These are phyloP conservation scores for Aptenodytes patagonicus DNA, from an alignment of 2,113 vertebrate species.

Conservation along the genomic window DNA sequence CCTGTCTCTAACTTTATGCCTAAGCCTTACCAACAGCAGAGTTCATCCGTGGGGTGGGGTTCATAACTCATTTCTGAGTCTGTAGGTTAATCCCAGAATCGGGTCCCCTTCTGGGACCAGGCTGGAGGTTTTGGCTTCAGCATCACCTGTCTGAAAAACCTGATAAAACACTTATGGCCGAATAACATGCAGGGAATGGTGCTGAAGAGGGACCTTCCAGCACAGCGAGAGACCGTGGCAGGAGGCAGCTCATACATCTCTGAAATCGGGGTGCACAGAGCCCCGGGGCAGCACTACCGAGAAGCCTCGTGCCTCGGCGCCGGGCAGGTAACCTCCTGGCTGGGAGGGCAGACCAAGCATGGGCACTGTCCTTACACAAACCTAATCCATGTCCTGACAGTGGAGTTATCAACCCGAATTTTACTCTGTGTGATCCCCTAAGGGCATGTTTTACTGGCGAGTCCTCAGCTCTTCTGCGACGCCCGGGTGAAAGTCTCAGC, in stretches of 20 bases:
- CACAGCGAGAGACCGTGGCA: fast-evolving
- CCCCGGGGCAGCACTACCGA: background rate
- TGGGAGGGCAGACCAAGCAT: fast-evolving
- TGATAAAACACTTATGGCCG: background rate
- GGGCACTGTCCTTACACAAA: background rate
- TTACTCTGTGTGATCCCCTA: background rate
- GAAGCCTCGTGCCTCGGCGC: background rate
- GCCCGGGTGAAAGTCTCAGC: background rate
- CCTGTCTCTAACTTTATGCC: background rate
- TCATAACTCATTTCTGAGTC: background rate
- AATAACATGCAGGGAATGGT: background rate
- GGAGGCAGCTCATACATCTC: background rate
- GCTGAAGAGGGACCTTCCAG: background rate
- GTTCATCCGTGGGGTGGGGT: background rate
- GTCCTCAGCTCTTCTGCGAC: background rate
- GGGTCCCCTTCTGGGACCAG: background rate
- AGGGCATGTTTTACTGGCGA: fast-evolving
- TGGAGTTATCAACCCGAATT: background rate
- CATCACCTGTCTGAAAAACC: background rate
- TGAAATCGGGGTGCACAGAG: background rate
- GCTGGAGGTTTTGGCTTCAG: background rate
- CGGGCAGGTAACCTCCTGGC: background rate
- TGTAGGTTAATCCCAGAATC: background rate
- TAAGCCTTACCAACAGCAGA: background rate
- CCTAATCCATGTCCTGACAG: fast-evolving